Evolutionary conservation across 2,888 invertebrate species (phyloP).

Genomic region (Anarsia innoxiella): DNA sequence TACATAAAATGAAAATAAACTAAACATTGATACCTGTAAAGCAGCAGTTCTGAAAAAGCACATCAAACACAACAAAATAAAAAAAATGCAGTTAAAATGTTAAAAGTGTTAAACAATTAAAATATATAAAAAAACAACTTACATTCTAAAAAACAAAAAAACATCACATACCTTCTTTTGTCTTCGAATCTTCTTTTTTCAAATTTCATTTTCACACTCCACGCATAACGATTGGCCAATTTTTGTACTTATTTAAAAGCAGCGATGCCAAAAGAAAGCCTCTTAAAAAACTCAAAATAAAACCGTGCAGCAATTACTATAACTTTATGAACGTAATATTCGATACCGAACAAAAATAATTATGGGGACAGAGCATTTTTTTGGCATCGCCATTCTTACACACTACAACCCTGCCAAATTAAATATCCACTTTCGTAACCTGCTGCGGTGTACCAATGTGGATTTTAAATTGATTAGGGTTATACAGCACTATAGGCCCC

Average conservation of each 20-base stretch:
- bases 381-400: slow-evolving; percentile 52
- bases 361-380: slow-evolving; percentile 53
- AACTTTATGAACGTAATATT: slow-evolving; percentile 58
- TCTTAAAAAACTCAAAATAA: slow-evolving; percentile 37
- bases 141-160: slow-evolving; percentile 50
- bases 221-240: slow-evolving; percentile 62
- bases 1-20: no score
- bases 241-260: slow-evolving; percentile 43
- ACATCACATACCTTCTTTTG: slow-evolving; percentile 54
- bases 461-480: slow-evolving; percentile 33
- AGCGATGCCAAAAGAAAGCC: slow-evolving; percentile 60
- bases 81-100: slow-evolving; percentile 31
- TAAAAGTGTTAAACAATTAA: slow-evolving; percentile 13
- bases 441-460: slow-evolving; percentile 18
- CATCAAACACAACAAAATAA: slow-evolving; percentile 44
- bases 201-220: slow-evolving; percentile 20
- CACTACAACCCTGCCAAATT: slow-evolving; percentile 47
- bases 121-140: slow-evolving; percentile 41
- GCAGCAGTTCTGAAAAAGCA: slow-evolving; percentile 52
- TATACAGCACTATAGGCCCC: slow-evolving; percentile 66
- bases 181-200: slow-evolving; percentile 39
- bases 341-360: slow-evolving; percentile 51
- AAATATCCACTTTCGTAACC: slow-evolving; percentile 23
- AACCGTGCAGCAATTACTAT: slow-evolving; percentile 57
- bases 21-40: slow-evolving; percentile 64